Conservation (phyloP, 2,113 vertebrate species). For the Dasyprocta punctata region DNA sequence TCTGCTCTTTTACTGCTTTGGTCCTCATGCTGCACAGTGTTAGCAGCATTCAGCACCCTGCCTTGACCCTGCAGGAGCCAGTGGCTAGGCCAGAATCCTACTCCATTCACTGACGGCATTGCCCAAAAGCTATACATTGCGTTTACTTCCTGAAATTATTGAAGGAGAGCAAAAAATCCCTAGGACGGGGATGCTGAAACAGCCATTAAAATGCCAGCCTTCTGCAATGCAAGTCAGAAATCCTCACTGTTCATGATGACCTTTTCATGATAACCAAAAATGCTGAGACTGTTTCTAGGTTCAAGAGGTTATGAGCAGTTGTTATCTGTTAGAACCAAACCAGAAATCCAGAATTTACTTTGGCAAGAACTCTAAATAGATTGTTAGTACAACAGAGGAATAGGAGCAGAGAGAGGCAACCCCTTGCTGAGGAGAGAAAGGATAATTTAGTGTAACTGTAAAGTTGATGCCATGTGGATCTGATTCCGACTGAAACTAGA, state of each 20-base stretch:
- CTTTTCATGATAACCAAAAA: background rate
- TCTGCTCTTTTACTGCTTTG: background rate
- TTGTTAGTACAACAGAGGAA: background rate
- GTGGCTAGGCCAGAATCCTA: background rate
- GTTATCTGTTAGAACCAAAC: background rate
- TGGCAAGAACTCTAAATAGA: background rate
- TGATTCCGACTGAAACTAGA: background rate
- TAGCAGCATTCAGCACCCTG: background rate
- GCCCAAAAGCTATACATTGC: background rate
- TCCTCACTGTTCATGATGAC: background rate
- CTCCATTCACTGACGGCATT: background rate
- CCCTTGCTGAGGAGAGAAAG: background rate
- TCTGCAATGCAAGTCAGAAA: background rate
- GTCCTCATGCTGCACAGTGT: background rate
- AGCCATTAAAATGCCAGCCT: background rate
- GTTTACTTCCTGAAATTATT: background rate
- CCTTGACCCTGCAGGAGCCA: background rate
- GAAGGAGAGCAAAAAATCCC: background rate
- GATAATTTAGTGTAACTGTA: background rate
- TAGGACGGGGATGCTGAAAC: background rate
- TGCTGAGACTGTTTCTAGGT: constrained; percentile 37
- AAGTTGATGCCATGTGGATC: background rate
- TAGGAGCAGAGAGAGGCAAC: background rate
- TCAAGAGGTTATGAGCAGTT: background rate
- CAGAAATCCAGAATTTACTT: constrained; percentile 31